These are phyloP conservation scores for Muschampia plurimacula DNA, from an alignment of 2,888 invertebrate genomes.

Conservation along the genomic window DNA sequence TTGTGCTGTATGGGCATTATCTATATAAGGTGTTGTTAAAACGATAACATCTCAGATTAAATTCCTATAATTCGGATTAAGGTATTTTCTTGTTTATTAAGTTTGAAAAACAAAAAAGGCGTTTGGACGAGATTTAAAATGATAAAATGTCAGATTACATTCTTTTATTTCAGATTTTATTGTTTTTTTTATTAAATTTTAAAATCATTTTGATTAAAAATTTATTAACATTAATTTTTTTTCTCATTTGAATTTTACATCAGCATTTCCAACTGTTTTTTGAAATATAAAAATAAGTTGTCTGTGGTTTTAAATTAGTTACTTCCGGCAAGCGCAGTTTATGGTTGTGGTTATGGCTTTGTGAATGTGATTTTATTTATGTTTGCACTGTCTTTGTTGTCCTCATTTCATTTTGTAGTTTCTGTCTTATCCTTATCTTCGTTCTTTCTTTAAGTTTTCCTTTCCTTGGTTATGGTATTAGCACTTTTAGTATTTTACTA, in stretches of 20 bases:
- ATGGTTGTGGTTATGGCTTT: constrained; percentile 59
- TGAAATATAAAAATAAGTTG: neutral
- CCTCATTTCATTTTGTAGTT: constrained; percentile 30
- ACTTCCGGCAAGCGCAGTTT: constrained; percentile 56
- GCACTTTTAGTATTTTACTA: constrained; percentile 9
- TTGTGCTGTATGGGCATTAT: no score
- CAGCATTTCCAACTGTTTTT: neutral
- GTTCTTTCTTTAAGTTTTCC: constrained; percentile 18
- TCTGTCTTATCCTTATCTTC: constrained; percentile 22
- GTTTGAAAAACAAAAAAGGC: neutral
- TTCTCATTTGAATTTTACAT: neutral
- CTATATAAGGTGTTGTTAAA: no score
- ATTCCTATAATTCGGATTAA: neutral
- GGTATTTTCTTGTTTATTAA: neutral
- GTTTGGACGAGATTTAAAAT: no score
- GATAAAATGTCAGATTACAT: neutral
- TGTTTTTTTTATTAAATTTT: no score
- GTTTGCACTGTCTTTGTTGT: constrained; percentile 74
- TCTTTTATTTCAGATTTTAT: neutral
- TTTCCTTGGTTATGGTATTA: constrained; percentile 29
- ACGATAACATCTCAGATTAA: neutral
- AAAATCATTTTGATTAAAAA: no score
- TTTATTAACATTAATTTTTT: no score
- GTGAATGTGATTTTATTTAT: constrained; percentile 51
- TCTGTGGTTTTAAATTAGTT: constrained; percentile 47